Evolutionary conservation across 2,888 invertebrate genomes (phyloP).

Genomic region (Temnothorax rugatulus): DNA sequence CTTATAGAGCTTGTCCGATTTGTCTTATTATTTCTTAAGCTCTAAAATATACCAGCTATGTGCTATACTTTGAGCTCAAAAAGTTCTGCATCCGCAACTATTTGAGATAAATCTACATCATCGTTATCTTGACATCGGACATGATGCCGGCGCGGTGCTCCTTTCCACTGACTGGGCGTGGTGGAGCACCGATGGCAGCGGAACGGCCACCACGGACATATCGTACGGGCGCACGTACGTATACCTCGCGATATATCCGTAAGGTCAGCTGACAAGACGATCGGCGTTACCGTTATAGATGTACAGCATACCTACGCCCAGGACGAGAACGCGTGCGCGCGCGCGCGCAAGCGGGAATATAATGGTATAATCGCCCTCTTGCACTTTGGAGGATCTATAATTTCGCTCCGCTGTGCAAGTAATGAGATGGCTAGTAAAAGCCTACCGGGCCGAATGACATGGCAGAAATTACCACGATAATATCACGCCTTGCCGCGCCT

Average conservation of each 20-base stretch:
- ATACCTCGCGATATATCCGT: constrained; percentile 42
- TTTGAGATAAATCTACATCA: constrained; percentile 7
- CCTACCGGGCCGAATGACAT: constrained; percentile 29
- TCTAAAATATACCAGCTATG: neutral
- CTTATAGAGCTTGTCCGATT: neutral
- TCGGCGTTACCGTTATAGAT: constrained; percentile 60
- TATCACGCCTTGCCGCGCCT: constrained; percentile 31
- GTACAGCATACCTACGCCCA: constrained; percentile 32
- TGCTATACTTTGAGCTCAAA: neutral
- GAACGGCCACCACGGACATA: constrained; percentile 4
- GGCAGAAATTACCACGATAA: constrained; percentile 40
- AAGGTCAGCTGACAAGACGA: constrained; percentile 57
- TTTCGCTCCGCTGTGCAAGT: constrained; percentile 37
- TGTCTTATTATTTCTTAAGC: neutral
- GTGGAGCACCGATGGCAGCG: constrained; percentile 27
- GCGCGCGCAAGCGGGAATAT: neutral
- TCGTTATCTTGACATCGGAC: constrained; percentile 27
- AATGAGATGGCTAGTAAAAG: constrained; percentile 32
- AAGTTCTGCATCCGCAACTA: neutral
- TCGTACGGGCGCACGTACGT: constrained; percentile 16
- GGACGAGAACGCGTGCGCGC: neutral
- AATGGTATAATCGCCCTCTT: constrained; percentile 46
- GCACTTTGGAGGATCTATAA: constrained; percentile 55
- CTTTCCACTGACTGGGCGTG: constrained; percentile 52
- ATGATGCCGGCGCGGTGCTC: constrained; percentile 22